Evolutionary conservation across 1,140 invertebrate species (phyloP).

Genomic region (Akabosia matsudoensis): DNA sequence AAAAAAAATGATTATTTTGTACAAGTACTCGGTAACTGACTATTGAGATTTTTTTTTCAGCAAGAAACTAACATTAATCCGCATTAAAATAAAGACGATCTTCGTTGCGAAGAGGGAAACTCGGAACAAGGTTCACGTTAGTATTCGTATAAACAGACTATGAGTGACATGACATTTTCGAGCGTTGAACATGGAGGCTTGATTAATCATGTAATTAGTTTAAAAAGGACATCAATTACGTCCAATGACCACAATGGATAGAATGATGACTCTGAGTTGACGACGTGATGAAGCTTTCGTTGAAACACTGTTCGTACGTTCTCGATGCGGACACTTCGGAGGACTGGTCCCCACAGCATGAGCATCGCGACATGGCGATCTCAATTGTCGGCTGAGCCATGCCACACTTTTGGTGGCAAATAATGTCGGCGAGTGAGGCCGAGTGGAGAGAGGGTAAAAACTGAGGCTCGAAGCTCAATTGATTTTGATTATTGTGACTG

Average conservation of each 20-base stretch:
- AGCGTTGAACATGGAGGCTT: background rate
- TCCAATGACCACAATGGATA: conserved; percentile 42
- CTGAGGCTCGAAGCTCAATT: background rate
- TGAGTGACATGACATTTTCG: too few species aligned
- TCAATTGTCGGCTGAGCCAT: conserved; percentile 24
- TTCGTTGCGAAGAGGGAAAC: background rate
- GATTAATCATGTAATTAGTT: background rate
- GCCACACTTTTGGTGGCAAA: conserved; percentile 26
- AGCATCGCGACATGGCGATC: conserved; percentile 39
- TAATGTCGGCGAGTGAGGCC: conserved; percentile 12
- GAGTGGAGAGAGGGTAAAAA: background rate
- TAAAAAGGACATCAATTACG: conserved; percentile 1
- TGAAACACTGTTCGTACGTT: conserved; percentile 38
- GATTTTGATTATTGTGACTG: conserved; percentile 31
- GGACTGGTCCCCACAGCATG: conserved; percentile 31
- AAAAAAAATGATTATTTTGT: background rate
- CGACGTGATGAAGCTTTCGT: conserved; percentile 31
- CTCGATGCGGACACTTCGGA: conserved; percentile 15
- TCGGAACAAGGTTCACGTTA: too few species aligned
- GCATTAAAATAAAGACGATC: background rate
- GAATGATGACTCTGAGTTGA: conserved; percentile 32
- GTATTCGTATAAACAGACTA: too few species aligned
- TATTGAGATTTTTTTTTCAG: background rate
- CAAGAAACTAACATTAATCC: background rate
- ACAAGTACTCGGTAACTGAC: conserved; percentile 18